These are phyloP conservation scores for Microchrysa polita DNA, from an alignment of 2,888 invertebrate genomes.

Conservation along the genomic window DNA sequence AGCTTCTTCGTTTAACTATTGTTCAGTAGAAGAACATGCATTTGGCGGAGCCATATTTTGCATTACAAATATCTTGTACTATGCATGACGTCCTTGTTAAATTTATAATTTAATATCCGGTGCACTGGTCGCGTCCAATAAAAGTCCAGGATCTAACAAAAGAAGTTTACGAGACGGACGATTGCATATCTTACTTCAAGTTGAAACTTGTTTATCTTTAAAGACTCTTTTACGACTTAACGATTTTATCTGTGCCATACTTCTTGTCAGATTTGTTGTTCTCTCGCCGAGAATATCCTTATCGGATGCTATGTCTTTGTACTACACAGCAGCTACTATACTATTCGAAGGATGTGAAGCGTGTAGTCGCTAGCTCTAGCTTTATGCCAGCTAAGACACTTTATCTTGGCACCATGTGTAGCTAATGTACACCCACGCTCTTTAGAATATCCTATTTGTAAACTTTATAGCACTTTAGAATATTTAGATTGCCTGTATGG, in stretches of 20 bases:
- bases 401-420: constrained; percentile 44
- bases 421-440: constrained; percentile 44
- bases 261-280: constrained; percentile 2
- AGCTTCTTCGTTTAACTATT: too few relatives aligned
- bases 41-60: too few relatives aligned
- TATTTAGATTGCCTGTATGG: constrained; percentile 43
- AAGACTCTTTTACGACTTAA: not conserved
- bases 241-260: not conserved
- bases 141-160: too few relatives aligned
- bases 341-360: not conserved
- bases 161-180: too few relatives aligned
- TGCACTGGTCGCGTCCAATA: too few relatives aligned
- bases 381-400: constrained; percentile 34
- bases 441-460: constrained; percentile 42
- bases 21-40: too few relatives aligned
- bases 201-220: too few relatives aligned
- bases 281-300: not conserved
- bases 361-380: not conserved
- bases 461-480: constrained; percentile 43
- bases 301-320: constrained; percentile 28
- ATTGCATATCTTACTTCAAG: too few relatives aligned
- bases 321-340: not conserved
- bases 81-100: too few relatives aligned
- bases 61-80: too few relatives aligned
- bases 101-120: too few relatives aligned